Evolutionary conservation across 2,113 vertebrate genomes (phyloP).

Genomic region (Hiodon tergisus): DNA sequence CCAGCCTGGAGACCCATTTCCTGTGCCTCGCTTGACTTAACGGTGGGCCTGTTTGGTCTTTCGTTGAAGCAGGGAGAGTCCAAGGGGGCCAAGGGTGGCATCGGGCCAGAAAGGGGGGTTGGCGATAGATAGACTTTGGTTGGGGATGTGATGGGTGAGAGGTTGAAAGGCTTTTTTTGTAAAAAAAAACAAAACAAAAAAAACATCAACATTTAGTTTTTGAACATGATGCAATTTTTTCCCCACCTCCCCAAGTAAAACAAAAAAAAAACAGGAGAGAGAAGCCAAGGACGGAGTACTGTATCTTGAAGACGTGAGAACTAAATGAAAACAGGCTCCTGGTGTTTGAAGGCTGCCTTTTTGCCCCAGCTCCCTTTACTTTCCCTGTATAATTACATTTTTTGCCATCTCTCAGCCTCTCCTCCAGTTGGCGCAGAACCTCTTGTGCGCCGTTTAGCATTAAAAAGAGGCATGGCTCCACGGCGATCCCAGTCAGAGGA

Average conservation of each 20-base stretch:
- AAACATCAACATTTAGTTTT: background rate
- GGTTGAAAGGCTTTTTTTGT: background rate
- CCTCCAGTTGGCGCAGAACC: too few species aligned
- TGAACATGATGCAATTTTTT: background rate
- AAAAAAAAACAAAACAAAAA: background rate
- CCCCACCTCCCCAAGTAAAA: constrained; percentile 1
- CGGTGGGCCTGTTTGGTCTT: constrained; percentile 9
- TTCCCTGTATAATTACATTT: background rate
- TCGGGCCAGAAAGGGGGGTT: background rate
- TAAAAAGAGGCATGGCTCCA: too few species aligned
- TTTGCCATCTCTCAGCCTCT: too few species aligned
- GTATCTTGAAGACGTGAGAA: background rate
- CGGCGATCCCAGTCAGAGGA: too few species aligned
- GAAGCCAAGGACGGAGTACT: background rate
- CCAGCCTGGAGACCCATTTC: background rate
- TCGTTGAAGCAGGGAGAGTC: background rate
- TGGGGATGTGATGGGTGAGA: background rate
- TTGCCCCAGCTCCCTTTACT: background rate
- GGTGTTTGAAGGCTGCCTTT: background rate
- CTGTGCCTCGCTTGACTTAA: constrained; percentile 9
- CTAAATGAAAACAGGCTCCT: constrained; percentile 8
- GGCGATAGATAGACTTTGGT: background rate
- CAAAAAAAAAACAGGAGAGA: constrained; percentile 1
- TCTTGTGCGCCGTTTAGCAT: too few species aligned
- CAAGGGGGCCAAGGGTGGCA: constrained; percentile 1